Evolutionary conservation across 2,113 vertebrate genomes (phyloP).

Genomic region (Silurus asotus): DNA sequence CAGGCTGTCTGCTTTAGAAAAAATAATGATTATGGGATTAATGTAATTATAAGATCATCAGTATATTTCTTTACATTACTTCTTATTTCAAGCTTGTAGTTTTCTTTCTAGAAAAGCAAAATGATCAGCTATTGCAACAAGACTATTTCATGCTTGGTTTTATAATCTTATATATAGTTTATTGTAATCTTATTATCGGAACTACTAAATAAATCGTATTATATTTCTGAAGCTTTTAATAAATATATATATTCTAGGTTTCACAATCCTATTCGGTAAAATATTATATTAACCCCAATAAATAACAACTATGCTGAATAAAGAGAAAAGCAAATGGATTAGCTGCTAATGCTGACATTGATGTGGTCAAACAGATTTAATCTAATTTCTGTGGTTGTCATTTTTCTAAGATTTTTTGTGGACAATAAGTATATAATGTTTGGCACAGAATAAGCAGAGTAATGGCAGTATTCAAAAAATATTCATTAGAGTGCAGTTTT

Average conservation of each 20-base stretch:
- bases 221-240: not conserved
- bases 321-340: not conserved
- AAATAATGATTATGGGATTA: not conserved
- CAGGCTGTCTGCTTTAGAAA: constrained; percentile 10
- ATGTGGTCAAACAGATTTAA: not conserved
- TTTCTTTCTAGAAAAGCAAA: no score
- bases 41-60: no score
- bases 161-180: no score
- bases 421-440: not conserved
- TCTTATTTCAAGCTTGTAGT: no score
- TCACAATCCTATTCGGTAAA: no score
- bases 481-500: not conserved
- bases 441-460: not conserved
- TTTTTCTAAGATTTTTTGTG: not conserved
- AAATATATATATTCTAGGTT: not conserved
- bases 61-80: no score
- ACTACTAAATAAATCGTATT: no score
- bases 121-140: no score
- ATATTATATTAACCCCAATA: not conserved
- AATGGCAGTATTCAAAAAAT: not conserved
- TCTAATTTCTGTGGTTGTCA: not conserved
- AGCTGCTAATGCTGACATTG: not conserved
- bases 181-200: no score
- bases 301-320: not conserved
- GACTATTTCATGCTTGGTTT: no score